phyloP scores from a whole-genome alignment of 2,888 invertebrate species.

The Drosophila robusta region DNA sequence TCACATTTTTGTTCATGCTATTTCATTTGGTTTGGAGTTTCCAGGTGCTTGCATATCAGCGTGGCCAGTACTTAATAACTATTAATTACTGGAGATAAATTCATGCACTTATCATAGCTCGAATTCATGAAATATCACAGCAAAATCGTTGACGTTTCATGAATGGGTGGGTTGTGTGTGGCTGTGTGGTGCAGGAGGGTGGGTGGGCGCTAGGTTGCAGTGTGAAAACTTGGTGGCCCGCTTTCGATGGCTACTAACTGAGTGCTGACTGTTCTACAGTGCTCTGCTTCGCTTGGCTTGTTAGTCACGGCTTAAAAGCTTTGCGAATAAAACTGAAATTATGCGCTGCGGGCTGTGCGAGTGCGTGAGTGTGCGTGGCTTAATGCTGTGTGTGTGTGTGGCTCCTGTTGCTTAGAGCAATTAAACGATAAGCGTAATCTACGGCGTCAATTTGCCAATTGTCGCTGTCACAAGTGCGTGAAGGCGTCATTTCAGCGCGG shows the following conservation, averaged over 20 bases:
- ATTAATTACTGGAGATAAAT: background rate
- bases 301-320: conserved; percentile 79
- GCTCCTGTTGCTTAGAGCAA: conserved; percentile 77
- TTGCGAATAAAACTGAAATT: conserved; percentile 79
- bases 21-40: no score
- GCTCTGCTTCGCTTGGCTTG: conserved; percentile 40
- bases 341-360: conserved; percentile 51
- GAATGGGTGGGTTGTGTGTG: background rate
- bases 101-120: background rate
- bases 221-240: conserved; percentile 19
- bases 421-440: conserved; percentile 78
- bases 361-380: conserved; percentile 1
- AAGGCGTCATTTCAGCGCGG: conserved; percentile 63
- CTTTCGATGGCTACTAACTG: conserved; percentile 21
- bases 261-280: conserved; percentile 38
- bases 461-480: conserved; percentile 68
- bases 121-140: conserved; percentile 4
- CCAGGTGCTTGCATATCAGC: no score
- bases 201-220: background rate
- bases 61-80: no score
- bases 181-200: background rate
- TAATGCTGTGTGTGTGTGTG: conserved; percentile 13
- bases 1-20: no score
- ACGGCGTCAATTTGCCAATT: conserved; percentile 74
- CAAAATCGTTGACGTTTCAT: background rate